Evolutionary conservation across 2,113 vertebrate species (phyloP).

Genomic region (Lethenteron camtschaticum): DNA sequence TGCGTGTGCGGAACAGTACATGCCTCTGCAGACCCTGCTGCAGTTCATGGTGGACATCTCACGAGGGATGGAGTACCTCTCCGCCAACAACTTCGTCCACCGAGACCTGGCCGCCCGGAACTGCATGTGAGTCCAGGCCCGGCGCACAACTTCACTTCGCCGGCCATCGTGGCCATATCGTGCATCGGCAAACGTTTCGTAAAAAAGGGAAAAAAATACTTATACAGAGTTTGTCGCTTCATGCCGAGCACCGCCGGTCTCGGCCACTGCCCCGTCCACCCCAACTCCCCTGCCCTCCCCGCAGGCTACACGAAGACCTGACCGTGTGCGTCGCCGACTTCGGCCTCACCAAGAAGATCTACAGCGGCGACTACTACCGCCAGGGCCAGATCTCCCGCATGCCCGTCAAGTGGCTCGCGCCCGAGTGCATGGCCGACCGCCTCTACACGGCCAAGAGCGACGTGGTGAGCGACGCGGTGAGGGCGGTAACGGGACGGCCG

Average conservation of each 20-base stretch:
- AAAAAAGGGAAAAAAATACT: no score
- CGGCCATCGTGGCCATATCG: no score
- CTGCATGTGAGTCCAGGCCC: slow-evolving; percentile 56
- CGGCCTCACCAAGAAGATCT: slow-evolving; percentile 28
- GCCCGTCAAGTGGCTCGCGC: slow-evolving; percentile 32
- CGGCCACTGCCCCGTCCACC: no score
- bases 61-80: slow-evolving; percentile 85
- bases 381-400: slow-evolving; percentile 18
- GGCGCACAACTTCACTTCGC: neutral
- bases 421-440: slow-evolving; percentile 28
- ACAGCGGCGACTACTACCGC: slow-evolving; percentile 25
- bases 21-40: slow-evolving; percentile 50
- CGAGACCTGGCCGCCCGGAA: slow-evolving; percentile 82
- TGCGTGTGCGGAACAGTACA: slow-evolving; percentile 23
- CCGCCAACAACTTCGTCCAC: slow-evolving; percentile 78
- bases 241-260: no score
- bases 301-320: slow-evolving; percentile 28
- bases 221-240: no score
- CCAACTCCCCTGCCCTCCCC: no score
- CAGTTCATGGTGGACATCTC: slow-evolving; percentile 86
- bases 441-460: slow-evolving; percentile 30
- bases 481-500: neutral
- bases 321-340: slow-evolving; percentile 31
- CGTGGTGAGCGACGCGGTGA: slow-evolving; percentile 20
- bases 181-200: no score